phyloP scores from a whole-genome alignment of 2,797 vertebrate species.

The Tenualosa thibaudeaui region DNA sequence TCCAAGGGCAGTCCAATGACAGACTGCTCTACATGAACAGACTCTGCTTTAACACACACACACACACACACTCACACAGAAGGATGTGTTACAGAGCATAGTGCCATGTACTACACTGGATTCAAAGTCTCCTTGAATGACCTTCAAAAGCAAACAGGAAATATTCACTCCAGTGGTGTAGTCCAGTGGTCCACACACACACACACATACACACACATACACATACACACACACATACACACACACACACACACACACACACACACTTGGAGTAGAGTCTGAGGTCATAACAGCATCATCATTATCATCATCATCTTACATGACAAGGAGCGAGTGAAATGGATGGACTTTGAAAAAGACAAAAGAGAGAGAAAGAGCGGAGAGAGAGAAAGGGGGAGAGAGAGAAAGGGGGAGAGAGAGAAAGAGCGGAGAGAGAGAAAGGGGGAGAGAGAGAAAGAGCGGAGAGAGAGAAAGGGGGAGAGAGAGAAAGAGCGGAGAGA shows the following conservation, averaged over 20 bases:
- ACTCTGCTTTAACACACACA: conserved; percentile 7
- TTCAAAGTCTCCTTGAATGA: neutral
- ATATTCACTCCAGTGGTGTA: neutral
- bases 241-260: neutral
- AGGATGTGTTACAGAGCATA: neutral
- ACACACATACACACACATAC: neutral
- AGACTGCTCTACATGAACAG: conserved; percentile 55
- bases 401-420: too few species aligned
- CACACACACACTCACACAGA: neutral
- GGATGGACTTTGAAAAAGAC: too few species aligned
- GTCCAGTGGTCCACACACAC: neutral
- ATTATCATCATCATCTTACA: too few species aligned
- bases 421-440: too few species aligned
- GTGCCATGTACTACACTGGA: neutral
- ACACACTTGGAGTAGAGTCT: neutral
- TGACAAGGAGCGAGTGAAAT: neutral
- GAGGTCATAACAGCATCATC: too few species aligned
- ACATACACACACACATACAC: neutral
- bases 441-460: neutral
- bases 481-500: neutral
- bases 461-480: neutral
- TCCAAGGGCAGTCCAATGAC: conserved; percentile 67
- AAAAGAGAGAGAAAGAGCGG: neutral
- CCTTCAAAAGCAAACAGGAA: neutral
- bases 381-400: too few species aligned